Conservation (phyloP, 2,888 invertebrate genomes). For the Eledone cirrhosa region DNA sequence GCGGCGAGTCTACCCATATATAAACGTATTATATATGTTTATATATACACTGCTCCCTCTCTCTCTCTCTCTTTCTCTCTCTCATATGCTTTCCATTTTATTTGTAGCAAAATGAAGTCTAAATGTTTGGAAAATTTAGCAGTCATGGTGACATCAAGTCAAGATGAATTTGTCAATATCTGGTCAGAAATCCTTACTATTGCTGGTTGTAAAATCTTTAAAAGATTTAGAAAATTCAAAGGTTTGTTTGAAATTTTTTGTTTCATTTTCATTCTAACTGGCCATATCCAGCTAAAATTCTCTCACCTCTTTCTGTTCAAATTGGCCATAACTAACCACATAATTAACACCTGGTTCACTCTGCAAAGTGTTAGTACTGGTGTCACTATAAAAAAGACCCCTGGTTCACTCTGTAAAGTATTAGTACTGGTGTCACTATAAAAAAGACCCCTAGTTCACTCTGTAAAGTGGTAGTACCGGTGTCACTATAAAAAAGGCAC, state of each 20-base stretch:
- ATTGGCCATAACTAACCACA: not conserved
- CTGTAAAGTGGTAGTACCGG: too few species aligned
- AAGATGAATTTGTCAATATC: conserved; percentile 48
- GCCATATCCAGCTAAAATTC: not conserved
- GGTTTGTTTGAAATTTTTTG: not conserved
- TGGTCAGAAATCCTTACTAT: conserved; percentile 55
- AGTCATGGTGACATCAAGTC: conserved; percentile 47
- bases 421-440: too few species aligned
- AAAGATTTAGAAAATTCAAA: conserved; percentile 12
- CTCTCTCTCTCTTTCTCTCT: not conserved
- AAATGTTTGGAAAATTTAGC: conserved; percentile 39
- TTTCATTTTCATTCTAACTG: not conserved
- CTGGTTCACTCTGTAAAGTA: too few species aligned
- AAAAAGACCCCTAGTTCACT: too few species aligned
- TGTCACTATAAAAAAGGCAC: too few species aligned
- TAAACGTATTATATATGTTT: too few species aligned
- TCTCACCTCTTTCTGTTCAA: not conserved
- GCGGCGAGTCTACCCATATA: too few species aligned
- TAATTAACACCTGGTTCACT: not conserved
- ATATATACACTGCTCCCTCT: too few species aligned
- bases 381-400: too few species aligned
- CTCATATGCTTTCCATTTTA: not conserved
- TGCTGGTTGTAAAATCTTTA: conserved; percentile 49
- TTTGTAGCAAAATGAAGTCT: conserved; percentile 41
- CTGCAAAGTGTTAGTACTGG: too few species aligned